These are phyloP conservation scores for Sphaerophoria taeniata DNA, from an alignment of 2,888 invertebrate species.

Conservation along the genomic window DNA sequence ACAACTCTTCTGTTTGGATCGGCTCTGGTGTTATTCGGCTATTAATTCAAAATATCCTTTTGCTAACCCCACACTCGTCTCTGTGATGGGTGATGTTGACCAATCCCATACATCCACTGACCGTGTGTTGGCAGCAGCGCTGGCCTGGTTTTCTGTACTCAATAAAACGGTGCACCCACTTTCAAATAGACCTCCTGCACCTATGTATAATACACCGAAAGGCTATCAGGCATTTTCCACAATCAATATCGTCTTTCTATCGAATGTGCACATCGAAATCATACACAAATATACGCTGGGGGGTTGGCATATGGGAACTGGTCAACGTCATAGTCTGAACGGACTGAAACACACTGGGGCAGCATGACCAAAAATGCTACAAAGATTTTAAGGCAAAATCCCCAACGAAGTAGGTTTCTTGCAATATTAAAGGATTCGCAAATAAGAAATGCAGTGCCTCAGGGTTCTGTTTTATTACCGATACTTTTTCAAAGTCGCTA, in stretches of 20 bases:
- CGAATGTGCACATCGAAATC: background rate
- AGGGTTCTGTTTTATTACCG: too few relatives aligned
- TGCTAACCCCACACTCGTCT: background rate
- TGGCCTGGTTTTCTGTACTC: conserved; percentile 29
- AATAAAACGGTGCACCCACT: conserved; percentile 38
- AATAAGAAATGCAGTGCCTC: too few relatives aligned
- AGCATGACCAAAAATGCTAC: too few relatives aligned
- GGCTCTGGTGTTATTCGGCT: conserved; percentile 68
- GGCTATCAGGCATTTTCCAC: conserved; percentile 52
- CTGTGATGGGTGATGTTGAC: background rate
- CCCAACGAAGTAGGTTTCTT: too few relatives aligned
- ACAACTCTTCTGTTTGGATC: background rate
- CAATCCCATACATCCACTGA: background rate
- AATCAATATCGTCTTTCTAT: conserved; percentile 47
- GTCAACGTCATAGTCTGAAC: too few relatives aligned
- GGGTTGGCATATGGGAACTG: too few relatives aligned
- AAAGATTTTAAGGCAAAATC: too few relatives aligned
- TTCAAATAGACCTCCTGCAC: conserved; percentile 21
- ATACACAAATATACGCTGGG: background rate
- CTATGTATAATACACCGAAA: conserved; percentile 5
- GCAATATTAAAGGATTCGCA: too few relatives aligned
- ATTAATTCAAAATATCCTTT: conserved; percentile 68
- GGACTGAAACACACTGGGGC: too few relatives aligned
- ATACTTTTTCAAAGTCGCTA: too few relatives aligned
- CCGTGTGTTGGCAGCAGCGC: background rate